Evolutionary conservation across 2,113 vertebrate genomes (phyloP).

Genomic region (Semnornis frantzii): DNA sequence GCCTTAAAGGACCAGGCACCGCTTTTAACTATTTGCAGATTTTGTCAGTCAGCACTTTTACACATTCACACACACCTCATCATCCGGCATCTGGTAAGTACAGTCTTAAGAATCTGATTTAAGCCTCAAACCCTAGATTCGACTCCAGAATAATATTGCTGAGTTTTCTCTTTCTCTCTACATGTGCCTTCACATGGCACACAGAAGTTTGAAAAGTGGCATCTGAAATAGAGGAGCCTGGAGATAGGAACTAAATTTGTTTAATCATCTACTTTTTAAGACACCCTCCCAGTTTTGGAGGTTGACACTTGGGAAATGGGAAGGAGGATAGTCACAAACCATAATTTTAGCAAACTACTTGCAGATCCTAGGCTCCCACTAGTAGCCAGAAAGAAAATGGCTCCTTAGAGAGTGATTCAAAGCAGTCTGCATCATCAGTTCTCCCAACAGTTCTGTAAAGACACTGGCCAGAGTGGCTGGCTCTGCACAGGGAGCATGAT

Average conservation of each 20-base stretch:
- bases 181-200: neutral
- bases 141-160: neutral
- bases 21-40: neutral
- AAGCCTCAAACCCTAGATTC: neutral
- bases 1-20: neutral
- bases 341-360: conserved; percentile 28
- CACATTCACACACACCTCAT: neutral
- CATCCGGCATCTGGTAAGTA: neutral
- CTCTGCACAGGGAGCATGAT: neutral
- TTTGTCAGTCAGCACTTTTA: neutral
- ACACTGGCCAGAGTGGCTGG: neutral
- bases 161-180: neutral
- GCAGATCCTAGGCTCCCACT: neutral
- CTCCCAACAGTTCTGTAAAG: neutral
- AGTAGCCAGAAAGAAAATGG: neutral
- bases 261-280: conserved; percentile 33
- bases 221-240: neutral
- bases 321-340: conserved; percentile 13
- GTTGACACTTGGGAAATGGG: neutral
- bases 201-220: neutral
- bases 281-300: neutral
- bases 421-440: conserved; percentile 16
- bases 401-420: conserved; percentile 15
- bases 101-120: neutral
- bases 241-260: conserved; percentile 3